These are phyloP conservation scores for Petrophora chlorosata DNA, from an alignment of 2,888 invertebrate species.

Conservation along the genomic window DNA sequence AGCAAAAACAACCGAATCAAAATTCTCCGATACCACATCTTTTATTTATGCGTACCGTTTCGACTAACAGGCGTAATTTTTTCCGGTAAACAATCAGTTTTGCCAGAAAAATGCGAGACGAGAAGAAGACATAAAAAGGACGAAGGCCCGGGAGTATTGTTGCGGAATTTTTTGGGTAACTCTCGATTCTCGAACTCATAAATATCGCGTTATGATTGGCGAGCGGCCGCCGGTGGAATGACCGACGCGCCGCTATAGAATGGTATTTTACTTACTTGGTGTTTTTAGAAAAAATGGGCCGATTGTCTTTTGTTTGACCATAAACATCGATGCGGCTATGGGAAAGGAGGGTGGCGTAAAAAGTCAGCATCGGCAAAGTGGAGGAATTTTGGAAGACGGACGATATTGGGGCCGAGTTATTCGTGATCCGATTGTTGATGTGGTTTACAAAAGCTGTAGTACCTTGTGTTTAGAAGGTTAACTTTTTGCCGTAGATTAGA, in stretches of 20 bases:
- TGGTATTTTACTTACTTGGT: slow-evolving; percentile 27
- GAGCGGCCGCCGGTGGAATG: slow-evolving; percentile 48
- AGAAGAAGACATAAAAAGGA: slow-evolving; percentile 77
- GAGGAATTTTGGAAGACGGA: slow-evolving; percentile 32
- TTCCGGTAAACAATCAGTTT: slow-evolving; percentile 83
- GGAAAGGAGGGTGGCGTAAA: slow-evolving; percentile 35
- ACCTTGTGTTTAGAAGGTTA: not conserved
- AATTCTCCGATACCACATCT: slow-evolving; percentile 76
- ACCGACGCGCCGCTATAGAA: slow-evolving; percentile 36
- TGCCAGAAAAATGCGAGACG: slow-evolving; percentile 81
- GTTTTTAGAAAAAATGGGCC: slow-evolving; percentile 46
- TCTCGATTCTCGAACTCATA: slow-evolving; percentile 53
- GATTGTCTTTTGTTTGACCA: slow-evolving; percentile 35
- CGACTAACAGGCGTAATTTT: slow-evolving; percentile 83
- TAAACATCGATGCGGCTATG: slow-evolving; percentile 42
- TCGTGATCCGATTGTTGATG: slow-evolving; percentile 20
- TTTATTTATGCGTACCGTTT: slow-evolving; percentile 78
- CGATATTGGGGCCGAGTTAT: slow-evolving; percentile 38
- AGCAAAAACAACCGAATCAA: slow-evolving; percentile 78
- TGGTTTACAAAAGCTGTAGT: not conserved
- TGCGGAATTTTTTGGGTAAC: slow-evolving; percentile 59
- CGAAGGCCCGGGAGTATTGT: slow-evolving; percentile 49
- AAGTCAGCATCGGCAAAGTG: slow-evolving; percentile 34
- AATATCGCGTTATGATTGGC: slow-evolving; percentile 75
- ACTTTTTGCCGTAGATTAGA: too few relatives aligned